phyloP scores from a whole-genome alignment of 1,140 invertebrate genomes.

The silkworm (Bombyx mori) region DNA sequence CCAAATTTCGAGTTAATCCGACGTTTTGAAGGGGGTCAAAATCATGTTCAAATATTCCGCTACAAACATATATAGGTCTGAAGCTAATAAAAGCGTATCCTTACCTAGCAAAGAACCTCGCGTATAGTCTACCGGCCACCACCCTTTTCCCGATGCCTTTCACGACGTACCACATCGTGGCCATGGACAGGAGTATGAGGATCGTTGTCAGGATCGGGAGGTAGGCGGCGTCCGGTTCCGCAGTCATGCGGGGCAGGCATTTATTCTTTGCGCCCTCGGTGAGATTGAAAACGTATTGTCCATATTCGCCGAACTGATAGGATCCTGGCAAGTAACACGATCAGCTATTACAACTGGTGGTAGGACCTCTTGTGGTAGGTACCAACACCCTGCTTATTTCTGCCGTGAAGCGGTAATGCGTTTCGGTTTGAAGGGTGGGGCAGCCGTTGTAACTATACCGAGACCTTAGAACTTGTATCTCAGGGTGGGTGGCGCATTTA shows the following conservation, averaged over 20 bases:
- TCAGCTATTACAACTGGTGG: no score
- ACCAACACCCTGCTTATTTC: no score
- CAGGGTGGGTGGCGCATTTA: no score
- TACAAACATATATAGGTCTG: no score
- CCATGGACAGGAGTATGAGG: conserved; percentile 57
- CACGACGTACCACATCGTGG: conserved; percentile 64
- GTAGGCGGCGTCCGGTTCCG: conserved; percentile 60
- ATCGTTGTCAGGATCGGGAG: conserved; percentile 59
- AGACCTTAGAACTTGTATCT: no score
- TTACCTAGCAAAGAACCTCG: conserved; percentile 56
- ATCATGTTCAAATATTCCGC: no score
- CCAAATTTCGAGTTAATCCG: no score
- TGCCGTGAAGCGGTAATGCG: no score
- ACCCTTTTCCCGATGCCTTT: conserved; percentile 61
- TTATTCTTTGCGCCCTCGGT: conserved; percentile 30
- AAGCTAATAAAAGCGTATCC: background rate
- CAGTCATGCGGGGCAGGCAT: conserved; percentile 50
- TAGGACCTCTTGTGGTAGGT: no score
- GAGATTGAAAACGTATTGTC: conserved; percentile 54
- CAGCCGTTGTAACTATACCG: no score
- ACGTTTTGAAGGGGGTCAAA: no score
- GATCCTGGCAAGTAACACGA: conserved; percentile 25
- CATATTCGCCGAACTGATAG: conserved; percentile 57
- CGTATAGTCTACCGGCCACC: conserved; percentile 46
- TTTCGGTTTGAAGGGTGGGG: no score